These are phyloP conservation scores for Lamellibrachia satsuma DNA, from an alignment of 2,888 invertebrate genomes.

Conservation along the genomic window DNA sequence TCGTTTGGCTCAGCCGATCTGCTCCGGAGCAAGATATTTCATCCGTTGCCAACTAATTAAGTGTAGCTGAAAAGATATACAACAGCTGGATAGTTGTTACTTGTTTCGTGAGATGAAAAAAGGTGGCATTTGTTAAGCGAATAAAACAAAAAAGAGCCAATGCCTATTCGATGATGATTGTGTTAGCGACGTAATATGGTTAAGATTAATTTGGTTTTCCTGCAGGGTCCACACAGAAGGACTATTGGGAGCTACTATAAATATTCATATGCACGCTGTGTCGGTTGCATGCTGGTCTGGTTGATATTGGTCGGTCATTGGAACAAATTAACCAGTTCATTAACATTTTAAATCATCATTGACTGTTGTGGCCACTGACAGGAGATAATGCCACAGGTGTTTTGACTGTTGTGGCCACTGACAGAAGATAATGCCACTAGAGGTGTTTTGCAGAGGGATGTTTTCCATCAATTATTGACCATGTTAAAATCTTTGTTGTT, in stretches of 20 bases:
- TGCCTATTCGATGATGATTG: not conserved
- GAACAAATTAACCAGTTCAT: not conserved
- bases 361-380: not conserved
- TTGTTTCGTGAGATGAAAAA: not conserved
- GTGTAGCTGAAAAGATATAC: not conserved
- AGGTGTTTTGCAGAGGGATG: too few relatives aligned
- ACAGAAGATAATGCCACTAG: too few relatives aligned
- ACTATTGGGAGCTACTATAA: not conserved
- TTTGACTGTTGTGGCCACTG: too few relatives aligned
- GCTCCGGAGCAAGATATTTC: not conserved
- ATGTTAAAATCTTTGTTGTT: too few relatives aligned
- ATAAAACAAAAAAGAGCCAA: not conserved
- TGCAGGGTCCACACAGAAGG: not conserved
- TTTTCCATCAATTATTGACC: too few relatives aligned
- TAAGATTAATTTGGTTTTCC: not conserved
- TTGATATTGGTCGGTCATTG: not conserved
- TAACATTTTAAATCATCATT: not conserved
- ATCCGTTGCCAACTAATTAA: not conserved
- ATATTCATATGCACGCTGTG: not conserved
- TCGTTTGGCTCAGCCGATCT: not conserved
- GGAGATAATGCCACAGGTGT: not conserved
- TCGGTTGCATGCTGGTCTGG: not conserved
- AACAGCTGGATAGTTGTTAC: not conserved
- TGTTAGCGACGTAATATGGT: not conserved
- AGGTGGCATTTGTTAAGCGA: not conserved